phyloP scores from a whole-genome alignment of 1,140 invertebrate genomes.

The Temnothorax longispinosus region DNA sequence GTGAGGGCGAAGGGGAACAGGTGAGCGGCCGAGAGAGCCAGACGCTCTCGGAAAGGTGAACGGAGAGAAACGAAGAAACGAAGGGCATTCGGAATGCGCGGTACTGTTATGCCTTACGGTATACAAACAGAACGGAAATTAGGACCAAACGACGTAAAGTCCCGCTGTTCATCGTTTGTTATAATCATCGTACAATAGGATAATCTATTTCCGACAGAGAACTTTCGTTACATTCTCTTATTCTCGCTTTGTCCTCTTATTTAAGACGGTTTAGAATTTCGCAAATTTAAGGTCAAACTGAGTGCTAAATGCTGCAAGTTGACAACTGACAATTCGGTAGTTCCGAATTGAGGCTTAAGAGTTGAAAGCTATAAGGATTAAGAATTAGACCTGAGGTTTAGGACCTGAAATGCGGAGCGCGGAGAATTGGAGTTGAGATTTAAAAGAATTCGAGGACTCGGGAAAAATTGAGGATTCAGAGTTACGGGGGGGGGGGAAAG shows the following conservation, averaged over 20 bases:
- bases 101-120: conserved; percentile 85
- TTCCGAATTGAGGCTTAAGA: not conserved
- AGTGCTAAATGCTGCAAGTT: not conserved
- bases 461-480: not conserved
- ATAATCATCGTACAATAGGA: conserved; percentile 10
- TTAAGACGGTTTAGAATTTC: not conserved
- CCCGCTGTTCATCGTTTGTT: conserved; percentile 54
- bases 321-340: not conserved
- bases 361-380: not conserved
- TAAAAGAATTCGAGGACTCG: not conserved
- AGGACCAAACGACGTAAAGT: conserved; percentile 81
- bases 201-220: conserved; percentile 24
- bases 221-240: not conserved
- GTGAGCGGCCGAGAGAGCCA: conserved; percentile 78
- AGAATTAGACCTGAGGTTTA: not conserved
- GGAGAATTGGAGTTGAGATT: no score
- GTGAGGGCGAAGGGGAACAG: conserved; percentile 79
- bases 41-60: conserved; percentile 76
- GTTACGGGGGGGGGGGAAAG: not conserved
- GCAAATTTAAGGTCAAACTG: not conserved
- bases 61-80: conserved; percentile 80
- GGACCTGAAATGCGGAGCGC: no score
- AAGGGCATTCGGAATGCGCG: conserved; percentile 84
- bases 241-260: conserved; percentile 8
- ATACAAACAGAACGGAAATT: conserved; percentile 84